Evolutionary conservation across 1,140 invertebrate species (phyloP).

Genomic region (Drosophila subobscura): DNA sequence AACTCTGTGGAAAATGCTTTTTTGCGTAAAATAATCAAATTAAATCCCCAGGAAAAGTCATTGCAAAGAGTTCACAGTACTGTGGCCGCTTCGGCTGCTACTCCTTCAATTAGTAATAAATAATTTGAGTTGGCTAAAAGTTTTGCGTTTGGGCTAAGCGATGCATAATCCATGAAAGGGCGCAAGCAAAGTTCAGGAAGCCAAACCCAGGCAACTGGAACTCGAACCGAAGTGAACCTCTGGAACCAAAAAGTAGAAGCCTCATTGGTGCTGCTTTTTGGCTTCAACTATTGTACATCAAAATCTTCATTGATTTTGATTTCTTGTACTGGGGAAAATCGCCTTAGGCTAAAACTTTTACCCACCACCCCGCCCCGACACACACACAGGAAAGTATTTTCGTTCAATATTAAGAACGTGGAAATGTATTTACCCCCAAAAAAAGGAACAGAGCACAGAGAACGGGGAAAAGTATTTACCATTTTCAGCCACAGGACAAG

Average conservation of each 20-base stretch:
- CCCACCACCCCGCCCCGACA: conserved; percentile 8
- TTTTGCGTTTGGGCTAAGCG: conserved; percentile 37
- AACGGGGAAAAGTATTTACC: too few species aligned
- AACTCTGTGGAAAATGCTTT: conserved; percentile 38
- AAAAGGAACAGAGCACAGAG: too few species aligned
- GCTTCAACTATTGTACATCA: conserved; percentile 22
- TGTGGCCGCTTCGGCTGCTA: not conserved
- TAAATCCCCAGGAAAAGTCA: conserved; percentile 33
- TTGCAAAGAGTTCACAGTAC: conserved; percentile 8
- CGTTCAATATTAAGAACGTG: conserved; percentile 3
- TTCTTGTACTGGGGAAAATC: conserved; percentile 64
- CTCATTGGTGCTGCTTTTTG: conserved; percentile 22
- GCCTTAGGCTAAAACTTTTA: conserved; percentile 65
- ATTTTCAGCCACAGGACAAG: conserved; percentile 38
- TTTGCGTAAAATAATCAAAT: conserved; percentile 39
- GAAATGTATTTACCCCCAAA: not conserved
- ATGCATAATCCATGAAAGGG: conserved; percentile 45
- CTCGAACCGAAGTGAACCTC: not conserved
- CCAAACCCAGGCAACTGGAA: conserved; percentile 25
- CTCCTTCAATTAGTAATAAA: conserved; percentile 61
- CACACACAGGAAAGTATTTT: conserved; percentile 30
- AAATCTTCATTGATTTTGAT: conserved; percentile 78
- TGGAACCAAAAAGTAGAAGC: conserved; percentile 51
- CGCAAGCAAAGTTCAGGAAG: conserved; percentile 47
- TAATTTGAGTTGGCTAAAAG: conserved; percentile 53